Evolutionary conservation across 1,140 invertebrate species (phyloP).

Genomic region (Calycopis cecrops): DNA sequence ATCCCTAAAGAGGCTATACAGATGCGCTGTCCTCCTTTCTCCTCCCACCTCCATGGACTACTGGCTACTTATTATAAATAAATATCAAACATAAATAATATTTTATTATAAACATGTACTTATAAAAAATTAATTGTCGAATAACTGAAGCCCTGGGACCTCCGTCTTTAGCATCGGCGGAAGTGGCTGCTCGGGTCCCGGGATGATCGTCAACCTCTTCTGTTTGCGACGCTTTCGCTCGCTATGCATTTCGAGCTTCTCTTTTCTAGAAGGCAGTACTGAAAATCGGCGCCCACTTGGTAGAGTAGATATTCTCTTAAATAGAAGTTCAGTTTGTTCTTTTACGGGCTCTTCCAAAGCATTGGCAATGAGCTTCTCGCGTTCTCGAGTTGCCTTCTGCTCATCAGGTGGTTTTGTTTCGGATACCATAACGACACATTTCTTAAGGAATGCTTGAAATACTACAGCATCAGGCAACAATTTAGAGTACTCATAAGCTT

Average conservation of each 20-base stretch:
- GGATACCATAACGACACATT: conserved; percentile 56
- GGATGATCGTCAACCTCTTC: conserved; percentile 52
- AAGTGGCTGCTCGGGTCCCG: conserved; percentile 46
- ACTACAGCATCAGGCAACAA: conserved; percentile 56
- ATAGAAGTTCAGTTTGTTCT: conserved; percentile 51
- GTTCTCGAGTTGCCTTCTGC: conserved; percentile 49
- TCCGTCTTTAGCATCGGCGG: conserved; percentile 45
- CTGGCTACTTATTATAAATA: too few species aligned
- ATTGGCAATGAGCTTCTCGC: conserved; percentile 49
- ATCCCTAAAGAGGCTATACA: too few species aligned
- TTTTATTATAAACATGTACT: too few species aligned
- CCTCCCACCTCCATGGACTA: too few species aligned
- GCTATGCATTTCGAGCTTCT: conserved; percentile 24
- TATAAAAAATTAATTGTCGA: conserved; percentile 42
- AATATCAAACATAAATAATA: too few species aligned
- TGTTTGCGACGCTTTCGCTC: conserved; percentile 45
- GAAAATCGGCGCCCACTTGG: conserved; percentile 54
- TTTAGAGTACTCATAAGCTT: conserved; percentile 60
- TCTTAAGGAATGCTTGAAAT: conserved; percentile 53
- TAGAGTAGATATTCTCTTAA: conserved; percentile 62
- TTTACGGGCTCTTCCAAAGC: conserved; percentile 48
- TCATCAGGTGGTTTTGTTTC: conserved; percentile 51
- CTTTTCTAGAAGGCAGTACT: conserved; percentile 52
- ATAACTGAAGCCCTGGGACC: conserved; percentile 52
- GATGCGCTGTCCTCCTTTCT: too few species aligned